These are phyloP conservation scores for Patella ulyssiponensis DNA, from an alignment of 2,888 invertebrate species.

Conservation along the genomic window DNA sequence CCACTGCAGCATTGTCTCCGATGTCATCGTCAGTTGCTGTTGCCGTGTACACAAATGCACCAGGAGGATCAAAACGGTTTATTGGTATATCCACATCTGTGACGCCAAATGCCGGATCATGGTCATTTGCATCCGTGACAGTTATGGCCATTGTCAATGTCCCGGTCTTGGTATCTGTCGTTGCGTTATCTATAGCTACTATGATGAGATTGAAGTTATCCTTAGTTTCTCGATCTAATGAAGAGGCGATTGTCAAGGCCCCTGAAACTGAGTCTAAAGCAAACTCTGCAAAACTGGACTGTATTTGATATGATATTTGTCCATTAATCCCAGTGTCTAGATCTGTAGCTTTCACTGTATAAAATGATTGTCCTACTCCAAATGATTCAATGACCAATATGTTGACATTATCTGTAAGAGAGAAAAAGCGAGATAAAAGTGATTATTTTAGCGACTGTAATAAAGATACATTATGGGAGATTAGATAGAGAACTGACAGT, in stretches of 20 bases:
- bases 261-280: neutral
- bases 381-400: neutral
- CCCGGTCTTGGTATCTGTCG: neutral
- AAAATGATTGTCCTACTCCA: constrained; percentile 30
- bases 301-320: constrained; percentile 47
- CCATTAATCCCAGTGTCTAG: constrained; percentile 52
- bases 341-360: constrained; percentile 49
- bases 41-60: neutral
- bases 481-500: too few relatives aligned
- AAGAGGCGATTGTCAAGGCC: neutral
- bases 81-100: neutral
- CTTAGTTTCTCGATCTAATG: neutral
- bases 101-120: neutral
- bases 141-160: neutral
- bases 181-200: neutral
- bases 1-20: neutral
- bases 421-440: too few relatives aligned
- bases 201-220: neutral
- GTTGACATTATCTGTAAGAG: neutral
- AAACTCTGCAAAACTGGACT: constrained; percentile 17
- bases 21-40: neutral
- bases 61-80: neutral
- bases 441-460: too few relatives aligned
- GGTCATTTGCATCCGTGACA: neutral
- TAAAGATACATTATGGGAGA: too few relatives aligned